Conservation (phyloP, 2,113 vertebrate species). For the Condylura cristata region DNA sequence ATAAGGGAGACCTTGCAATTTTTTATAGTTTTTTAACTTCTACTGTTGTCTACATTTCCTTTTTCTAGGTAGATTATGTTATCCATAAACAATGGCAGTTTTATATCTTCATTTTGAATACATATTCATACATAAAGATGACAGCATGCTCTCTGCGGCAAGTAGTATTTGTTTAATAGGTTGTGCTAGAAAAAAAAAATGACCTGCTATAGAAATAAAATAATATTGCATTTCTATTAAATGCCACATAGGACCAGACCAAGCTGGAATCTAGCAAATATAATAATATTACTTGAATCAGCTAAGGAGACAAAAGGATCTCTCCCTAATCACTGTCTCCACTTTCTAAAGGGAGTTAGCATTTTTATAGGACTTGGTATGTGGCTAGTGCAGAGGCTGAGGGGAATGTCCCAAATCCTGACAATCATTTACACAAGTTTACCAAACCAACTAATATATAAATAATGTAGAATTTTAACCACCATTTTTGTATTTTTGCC, state of each 20-base stretch:
- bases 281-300: no score
- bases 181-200: not conserved
- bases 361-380: no score
- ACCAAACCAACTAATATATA: not conserved
- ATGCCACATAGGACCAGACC: not conserved
- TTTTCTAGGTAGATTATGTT: not conserved
- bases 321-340: no score
- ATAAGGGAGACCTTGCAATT: no score
- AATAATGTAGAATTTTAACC: not conserved
- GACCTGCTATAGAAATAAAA: not conserved
- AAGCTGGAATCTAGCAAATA: no score
- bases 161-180: not conserved
- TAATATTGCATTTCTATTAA: not conserved
- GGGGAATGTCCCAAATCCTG: no score
- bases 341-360: no score
- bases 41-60: no score
- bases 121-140: not conserved
- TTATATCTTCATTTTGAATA: not conserved
- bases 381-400: no score
- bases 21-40: no score
- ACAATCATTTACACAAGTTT: not conserved
- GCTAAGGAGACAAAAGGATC: no score
- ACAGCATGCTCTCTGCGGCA: not conserved
- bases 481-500: not conserved
- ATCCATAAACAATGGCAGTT: not conserved